Evolutionary conservation across 2,888 invertebrate species (phyloP), one percentile per base, ranked within the genome.

Genomic region (Drosophila testacea): DNA sequence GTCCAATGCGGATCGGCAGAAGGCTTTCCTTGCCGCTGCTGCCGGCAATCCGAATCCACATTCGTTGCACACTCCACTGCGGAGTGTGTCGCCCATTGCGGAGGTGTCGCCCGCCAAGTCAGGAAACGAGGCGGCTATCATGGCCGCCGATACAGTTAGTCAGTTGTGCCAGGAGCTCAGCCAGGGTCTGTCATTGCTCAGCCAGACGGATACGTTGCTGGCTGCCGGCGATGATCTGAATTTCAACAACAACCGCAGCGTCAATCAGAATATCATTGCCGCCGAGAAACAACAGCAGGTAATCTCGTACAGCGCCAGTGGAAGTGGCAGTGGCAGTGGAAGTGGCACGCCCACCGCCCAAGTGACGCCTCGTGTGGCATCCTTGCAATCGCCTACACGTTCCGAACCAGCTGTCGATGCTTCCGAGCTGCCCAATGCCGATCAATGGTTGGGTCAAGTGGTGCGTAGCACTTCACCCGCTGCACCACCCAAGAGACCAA

Each of bases 1-100:
- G 67, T 98, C 98, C 89, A 98, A 97, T 92, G 93, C 98, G 87
- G 98, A 98, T 93, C 95, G 99, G 52, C 94, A 94, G 77, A 93
- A 93, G 83, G 93, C 93, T 54, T 92, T 92, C 69, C 81, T 93
- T 46, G 87, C 91, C 54, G 90, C 92, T 41, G 91, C 92, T 51
- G 83, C 91, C 36, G 90, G 90, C 36, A 90, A 90, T 56, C 59
- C 75, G 36, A 38, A 56, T 56, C 47, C 44, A 7, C 63, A 74
- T 50, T 65, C 78, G 16, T 55, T 88, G 56, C 89, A 89, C 28
- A 92, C 91, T 27, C 91, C 92, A 50, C 83, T 90, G 72, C 91
- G 93, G 85, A 89, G 94, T 93, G 96, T 96, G 72, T 96, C 96
- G 82, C 95, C 96, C 42, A 96, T 96, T 91, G 95, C 96, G 16